Evolutionary conservation across 2,797 vertebrate genomes (phyloP), one percentile per base, ranked within the genome.

Genomic region (Peromyscus nudipes): DNA sequence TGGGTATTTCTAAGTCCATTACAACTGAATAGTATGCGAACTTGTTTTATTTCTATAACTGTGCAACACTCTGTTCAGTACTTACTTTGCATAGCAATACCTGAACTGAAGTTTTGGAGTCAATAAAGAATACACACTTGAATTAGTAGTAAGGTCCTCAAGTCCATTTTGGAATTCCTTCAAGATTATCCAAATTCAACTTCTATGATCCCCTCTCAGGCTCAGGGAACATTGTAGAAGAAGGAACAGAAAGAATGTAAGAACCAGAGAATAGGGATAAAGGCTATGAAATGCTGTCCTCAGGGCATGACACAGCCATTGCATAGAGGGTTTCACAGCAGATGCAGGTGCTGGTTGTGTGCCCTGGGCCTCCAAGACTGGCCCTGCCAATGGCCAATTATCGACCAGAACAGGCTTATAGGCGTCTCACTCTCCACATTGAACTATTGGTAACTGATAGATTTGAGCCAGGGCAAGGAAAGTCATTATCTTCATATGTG

Each of bases 41-140:
- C 46, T 75, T 49, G 31, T n/a, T 88, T 89, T 69, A 55, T 73
- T 89, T 94, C 37, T 77, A 52, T 94, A 57, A 69, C 52, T 37
- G 4, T 75, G 4, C 2, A 40, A 43, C 67, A 23, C 2, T 65
- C 8, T 86, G 29, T 84, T 55, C 25, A 27, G 10, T 25, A 19
- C 8, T 40, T 4, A 19, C n/a, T 82, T 75, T 69, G 13, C 1
- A 75, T 27, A 3, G 17, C 11, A 49, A 65, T 73, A 34, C 8
- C 7, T 75, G 40, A 79, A 71, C 34, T 62, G 4, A 10, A 67
- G 17, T 25, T 84, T 88, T 83, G 52, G 21, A 73, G 46, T 43
- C 86, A 95, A 69, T 92, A 19, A 82, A 55, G 25, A 75, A n/a
- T 31, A 37, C 31, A 37, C 16, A 1, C 52, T 57, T 17, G 73